Evolutionary conservation across 2,113 vertebrate species (phyloP), one percentile per base, ranked within the genome.

Genomic region (Brachyistius frenatus): DNA sequence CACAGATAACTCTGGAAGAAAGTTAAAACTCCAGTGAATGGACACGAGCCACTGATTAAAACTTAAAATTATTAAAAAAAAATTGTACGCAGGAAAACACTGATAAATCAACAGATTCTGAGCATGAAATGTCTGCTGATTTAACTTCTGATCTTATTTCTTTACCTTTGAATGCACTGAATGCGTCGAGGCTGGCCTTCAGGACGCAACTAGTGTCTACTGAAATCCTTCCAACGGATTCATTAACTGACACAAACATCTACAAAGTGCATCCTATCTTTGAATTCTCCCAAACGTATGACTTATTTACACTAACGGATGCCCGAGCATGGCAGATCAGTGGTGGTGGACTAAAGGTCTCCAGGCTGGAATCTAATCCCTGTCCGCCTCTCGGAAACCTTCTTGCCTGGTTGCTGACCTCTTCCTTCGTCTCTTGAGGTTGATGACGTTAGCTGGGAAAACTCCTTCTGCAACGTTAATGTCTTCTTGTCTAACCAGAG

Each of bases 401-500:
- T 60, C 78, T 58, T 68, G 52, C 47, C 66, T 65, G 10, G 65
- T 61, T 16, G 54, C 73, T 56, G 62, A 71, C 55, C 60, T 61
- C 68, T 76, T 75, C 66, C 44, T 68, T 23, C 23, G 23, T 23
- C 23, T 23, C 23, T 23, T 23, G 31, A 77, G 4, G 4, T 39
- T 73, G 58, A 69, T 79, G 35, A 78, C 11, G 46, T 11, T 54
- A 41, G 5, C 64, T 70, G 30, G 58, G 41, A 63, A 61, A 71
- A 64, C 33, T 0, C 35, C 49, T 23, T 0, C 66, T 50, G 39
- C 85, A 75, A 23, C 23, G 23, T 23, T 23, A 23, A 1, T 90
- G 80, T 93, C 75, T 89, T 83, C 76, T 84, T 93, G 78, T 89
- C 84, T 83, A 89, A 89, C 76, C 95, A 99, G 98, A 98, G 95